phyloP scores from a whole-genome alignment of 2,888 invertebrate species.

The Galerucella calmariensis region DNA sequence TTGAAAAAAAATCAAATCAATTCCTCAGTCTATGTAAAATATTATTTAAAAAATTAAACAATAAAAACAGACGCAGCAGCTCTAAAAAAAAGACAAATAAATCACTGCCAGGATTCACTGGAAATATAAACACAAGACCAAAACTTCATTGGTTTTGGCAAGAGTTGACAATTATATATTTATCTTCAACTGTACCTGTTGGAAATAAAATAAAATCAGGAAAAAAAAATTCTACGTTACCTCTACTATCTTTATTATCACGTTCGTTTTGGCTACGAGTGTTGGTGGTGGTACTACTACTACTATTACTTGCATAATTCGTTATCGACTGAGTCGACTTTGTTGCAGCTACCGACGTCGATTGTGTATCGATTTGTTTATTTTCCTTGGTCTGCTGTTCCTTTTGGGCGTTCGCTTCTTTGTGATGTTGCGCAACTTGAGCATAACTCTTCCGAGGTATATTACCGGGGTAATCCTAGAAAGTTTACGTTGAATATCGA shows the following conservation, averaged over 20 bases:
- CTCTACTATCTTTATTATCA: conserved; percentile 50
- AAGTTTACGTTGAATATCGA: background rate
- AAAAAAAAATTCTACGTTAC: conserved; percentile 40
- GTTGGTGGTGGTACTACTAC: conserved; percentile 24
- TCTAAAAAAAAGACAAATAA: too few relatives aligned
- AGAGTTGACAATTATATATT: background rate
- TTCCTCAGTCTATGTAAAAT: too few relatives aligned
- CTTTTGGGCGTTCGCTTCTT: conserved; percentile 64
- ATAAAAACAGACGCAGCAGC: too few relatives aligned
- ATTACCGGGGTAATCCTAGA: conserved; percentile 50
- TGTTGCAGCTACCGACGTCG: conserved; percentile 39
- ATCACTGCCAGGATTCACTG: too few relatives aligned
- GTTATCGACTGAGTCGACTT: conserved; percentile 43
- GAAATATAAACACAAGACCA: too few relatives aligned
- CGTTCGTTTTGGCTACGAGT: conserved; percentile 48
- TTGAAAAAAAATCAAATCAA: too few relatives aligned
- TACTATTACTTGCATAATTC: conserved; percentile 42
- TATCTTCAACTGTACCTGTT: background rate
- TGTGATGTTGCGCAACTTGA: conserved; percentile 75
- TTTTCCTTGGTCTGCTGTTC: conserved; percentile 55
- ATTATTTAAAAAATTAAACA: too few relatives aligned
- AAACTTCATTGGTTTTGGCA: too few relatives aligned
- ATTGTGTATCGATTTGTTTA: conserved; percentile 46
- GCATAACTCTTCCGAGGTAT: conserved; percentile 72
- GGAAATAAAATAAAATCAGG: conserved; percentile 5